A percentile compares a stretch with the other conserved stretches of the same genome.
These are phyloP conservation scores for Eurytoma californica DNA, from an alignment of 2,888 invertebrate genomes.

Conservation along the genomic window DNA sequence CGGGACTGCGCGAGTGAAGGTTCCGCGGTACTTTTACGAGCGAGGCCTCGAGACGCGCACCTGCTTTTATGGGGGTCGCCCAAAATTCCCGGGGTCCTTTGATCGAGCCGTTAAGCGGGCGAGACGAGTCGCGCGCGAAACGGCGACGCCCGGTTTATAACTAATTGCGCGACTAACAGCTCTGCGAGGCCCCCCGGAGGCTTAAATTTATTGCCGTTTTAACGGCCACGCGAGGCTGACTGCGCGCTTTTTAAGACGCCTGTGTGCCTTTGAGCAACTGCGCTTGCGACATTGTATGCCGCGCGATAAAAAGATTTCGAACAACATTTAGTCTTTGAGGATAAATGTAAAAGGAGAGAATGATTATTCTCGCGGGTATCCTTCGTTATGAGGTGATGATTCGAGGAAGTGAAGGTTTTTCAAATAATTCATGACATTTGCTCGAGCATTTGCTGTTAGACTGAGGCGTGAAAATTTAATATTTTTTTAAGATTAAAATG, in stretches of 20 bases:
- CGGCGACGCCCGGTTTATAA: slow-evolving; percentile 33
- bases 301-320: no score
- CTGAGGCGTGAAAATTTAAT: no score
- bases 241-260: no score
- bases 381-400: no score
- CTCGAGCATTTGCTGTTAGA: no score
- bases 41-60: slow-evolving; percentile 23
- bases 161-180: slow-evolving; percentile 46
- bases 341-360: no score
- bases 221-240: slow-evolving; percentile 27
- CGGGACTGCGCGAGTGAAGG: neutral
- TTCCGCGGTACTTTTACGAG: slow-evolving; percentile 48
- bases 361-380: no score
- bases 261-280: no score
- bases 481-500: no score
- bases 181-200: slow-evolving; percentile 14
- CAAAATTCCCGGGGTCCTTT: slow-evolving; percentile 48
- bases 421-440: no score
- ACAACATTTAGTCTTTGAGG: no score
- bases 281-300: neutral
- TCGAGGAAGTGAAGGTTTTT: no score
- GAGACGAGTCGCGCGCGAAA: slow-evolving; percentile 2
- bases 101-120: slow-evolving; percentile 46
- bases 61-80: slow-evolving; percentile 39
- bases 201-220: slow-evolving; percentile 48